Evolutionary conservation across 1,140 invertebrate species (phyloP), one percentile per base, ranked within the genome.

Genomic region (Campoletis sonorensis): DNA sequence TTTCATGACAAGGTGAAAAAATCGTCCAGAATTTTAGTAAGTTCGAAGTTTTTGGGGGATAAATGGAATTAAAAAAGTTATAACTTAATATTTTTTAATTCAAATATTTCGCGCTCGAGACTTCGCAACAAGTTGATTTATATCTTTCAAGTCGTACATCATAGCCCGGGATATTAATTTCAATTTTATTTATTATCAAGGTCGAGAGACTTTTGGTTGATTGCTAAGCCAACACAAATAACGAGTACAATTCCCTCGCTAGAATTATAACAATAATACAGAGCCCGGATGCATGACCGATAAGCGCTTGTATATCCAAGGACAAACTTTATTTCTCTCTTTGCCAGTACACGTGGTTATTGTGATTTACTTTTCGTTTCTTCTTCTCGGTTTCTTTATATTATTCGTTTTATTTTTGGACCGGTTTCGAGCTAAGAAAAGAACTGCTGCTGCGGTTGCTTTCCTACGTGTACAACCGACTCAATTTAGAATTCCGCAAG

Each of bases 381-480:
- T 15, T 73, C 71, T n/a, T 49, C 8, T n/a, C 13, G 33, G 11
- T 8, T 73, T 45, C 16, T 73, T 49, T 73, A 51, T 51, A 73
- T 26, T 13, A 26, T 73, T 73, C 71, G 37, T 26, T 73, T 51
- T 73, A 73, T 73, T 73, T 23, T 73, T 27, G 68, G 71, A 33
- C n/a, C 37, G 71, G 40, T 45, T 45, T 45, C 1, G 11, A 45
- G 71, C 71, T 73, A 73, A 73, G 16, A 73, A 73, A 73, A 73
- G 71, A 73, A n/a, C 15, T 51, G 37, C 15, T 73, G 71, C 71
- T 27, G n/a, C n/a, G 13, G 37, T 51, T 18, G 13, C 18, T 15
- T 23, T 8, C 3, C 30, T 18, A 10, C 68, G 27, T 71, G 1
- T 27, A 16, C 23, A 37, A 21, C 37, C 10, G 71, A 33, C 45